phyloP scores from a whole-genome alignment of 1,140 invertebrate genomes.

The Nomia melanderi region DNA sequence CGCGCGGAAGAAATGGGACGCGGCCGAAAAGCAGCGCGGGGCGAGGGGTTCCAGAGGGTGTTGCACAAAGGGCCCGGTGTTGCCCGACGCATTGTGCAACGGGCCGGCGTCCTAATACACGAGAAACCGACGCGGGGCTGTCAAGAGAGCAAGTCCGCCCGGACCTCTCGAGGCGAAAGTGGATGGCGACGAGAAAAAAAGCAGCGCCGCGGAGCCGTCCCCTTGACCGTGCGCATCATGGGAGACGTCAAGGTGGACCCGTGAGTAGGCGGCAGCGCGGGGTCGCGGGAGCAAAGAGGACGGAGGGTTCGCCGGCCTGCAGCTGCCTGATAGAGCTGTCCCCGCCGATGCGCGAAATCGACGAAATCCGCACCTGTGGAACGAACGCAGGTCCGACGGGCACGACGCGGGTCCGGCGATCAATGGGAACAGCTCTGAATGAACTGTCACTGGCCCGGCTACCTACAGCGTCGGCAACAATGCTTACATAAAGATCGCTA shows the following conservation, averaged over 20 bases:
- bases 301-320: slow-evolving; percentile 32
- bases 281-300: background rate
- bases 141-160: slow-evolving; percentile 60
- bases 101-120: slow-evolving; percentile 37
- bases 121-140: slow-evolving; percentile 54
- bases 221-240: slow-evolving; percentile 31
- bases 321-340: slow-evolving; percentile 59
- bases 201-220: slow-evolving; percentile 45
- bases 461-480: no score
- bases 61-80: slow-evolving; percentile 66
- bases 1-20: slow-evolving; percentile 2
- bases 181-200: slow-evolving; percentile 28
- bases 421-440: background rate
- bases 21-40: background rate
- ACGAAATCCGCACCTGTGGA: slow-evolving; percentile 58
- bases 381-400: slow-evolving; percentile 30
- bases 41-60: slow-evolving; percentile 31
- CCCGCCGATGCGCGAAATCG: slow-evolving; percentile 59
- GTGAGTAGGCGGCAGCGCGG: background rate
- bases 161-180: slow-evolving; percentile 48
- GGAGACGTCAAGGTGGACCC: slow-evolving; percentile 51
- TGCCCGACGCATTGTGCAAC: slow-evolving; percentile 61
- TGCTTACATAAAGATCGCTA: no score
- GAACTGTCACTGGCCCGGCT: background rate
- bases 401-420: slow-evolving; percentile 15